Percentiles rank a stretch among this genome's conserved stretches.
These are phyloP conservation scores for Pseudorhiza aurosa DNA, from an alignment of 30 jellyfish, hydroid and myxozoan species.

Conservation along the genomic window DNA sequence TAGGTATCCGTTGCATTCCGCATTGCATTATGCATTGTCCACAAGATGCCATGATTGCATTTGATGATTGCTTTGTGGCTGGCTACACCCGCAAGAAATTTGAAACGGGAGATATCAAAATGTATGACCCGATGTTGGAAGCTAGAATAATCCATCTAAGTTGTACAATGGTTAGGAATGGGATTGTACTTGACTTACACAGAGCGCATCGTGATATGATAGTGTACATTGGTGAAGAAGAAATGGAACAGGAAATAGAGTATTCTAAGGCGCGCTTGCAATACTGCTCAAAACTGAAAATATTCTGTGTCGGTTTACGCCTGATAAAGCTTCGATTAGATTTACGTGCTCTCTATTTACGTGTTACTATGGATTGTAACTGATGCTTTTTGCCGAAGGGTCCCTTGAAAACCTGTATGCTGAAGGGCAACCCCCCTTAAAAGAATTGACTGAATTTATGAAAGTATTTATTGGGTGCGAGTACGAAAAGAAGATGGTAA, in stretches of 20 bases:
- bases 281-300: too few relatives aligned
- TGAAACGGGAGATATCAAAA: conserved; percentile 19
- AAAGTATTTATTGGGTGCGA: too few relatives aligned
- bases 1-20: not conserved
- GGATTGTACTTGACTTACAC: conserved; percentile 8
- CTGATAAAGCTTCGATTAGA: too few relatives aligned
- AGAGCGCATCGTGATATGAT: conserved; percentile 17
- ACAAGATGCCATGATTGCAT: not conserved
- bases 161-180: conserved; percentile 12
- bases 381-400: too few relatives aligned
- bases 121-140: conserved; percentile 23
- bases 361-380: too few relatives aligned
- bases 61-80: not conserved
- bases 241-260: not conserved
- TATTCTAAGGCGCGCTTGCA: too few relatives aligned
- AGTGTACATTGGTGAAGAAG: not conserved
- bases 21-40: not conserved
- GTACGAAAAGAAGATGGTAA: too few relatives aligned
- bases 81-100: conserved; percentile 23
- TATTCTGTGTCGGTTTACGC: too few relatives aligned
- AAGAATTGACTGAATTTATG: too few relatives aligned
- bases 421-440: too few relatives aligned
- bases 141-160: conserved; percentile 9
- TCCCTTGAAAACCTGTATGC: too few relatives aligned
- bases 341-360: too few relatives aligned